Evolutionary conservation across 2,888 invertebrate species (phyloP).

Genomic region (Ashinkailepas kermadecensis): DNA sequence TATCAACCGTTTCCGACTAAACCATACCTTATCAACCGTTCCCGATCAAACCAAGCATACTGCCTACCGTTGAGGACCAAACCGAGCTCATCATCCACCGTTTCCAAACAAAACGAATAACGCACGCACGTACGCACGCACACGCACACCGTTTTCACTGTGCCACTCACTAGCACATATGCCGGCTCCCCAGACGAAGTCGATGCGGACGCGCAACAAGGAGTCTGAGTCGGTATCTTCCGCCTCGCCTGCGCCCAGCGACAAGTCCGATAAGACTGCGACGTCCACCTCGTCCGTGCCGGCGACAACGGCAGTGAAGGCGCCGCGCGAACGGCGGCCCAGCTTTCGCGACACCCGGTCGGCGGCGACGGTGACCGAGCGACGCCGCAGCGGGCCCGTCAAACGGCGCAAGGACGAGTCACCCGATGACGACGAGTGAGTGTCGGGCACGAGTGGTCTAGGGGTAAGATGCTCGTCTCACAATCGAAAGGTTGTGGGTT

Average conservation of each 20-base stretch:
- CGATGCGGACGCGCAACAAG: conserved; percentile 4
- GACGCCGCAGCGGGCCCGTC: conserved; percentile 20
- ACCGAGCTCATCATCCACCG: too few relatives aligned
- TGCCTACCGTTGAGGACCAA: too few relatives aligned
- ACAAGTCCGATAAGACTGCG: not conserved
- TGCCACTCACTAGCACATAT: too few relatives aligned
- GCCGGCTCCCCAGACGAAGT: not conserved
- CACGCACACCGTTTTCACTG: too few relatives aligned
- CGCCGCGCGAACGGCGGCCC: conserved; percentile 2
- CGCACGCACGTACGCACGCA: too few relatives aligned
- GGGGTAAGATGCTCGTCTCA: too few relatives aligned
- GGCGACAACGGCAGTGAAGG: not conserved
- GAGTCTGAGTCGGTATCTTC: conserved; percentile 5
- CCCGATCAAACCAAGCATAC: too few relatives aligned
- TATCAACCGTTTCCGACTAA: too few relatives aligned
- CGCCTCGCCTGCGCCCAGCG: conserved; percentile 2
- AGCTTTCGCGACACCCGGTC: not conserved
- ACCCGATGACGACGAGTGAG: conserved; percentile 15
- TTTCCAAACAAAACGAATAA: too few relatives aligned
- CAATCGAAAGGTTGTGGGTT: too few relatives aligned
- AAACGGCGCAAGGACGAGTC: conserved; percentile 21
- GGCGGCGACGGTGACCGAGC: conserved; percentile 19
- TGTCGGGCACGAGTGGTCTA: too few relatives aligned
- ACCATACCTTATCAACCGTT: too few relatives aligned
- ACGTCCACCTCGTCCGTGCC: not conserved